Conservation (phyloP, 2,113 vertebrate species). For the Dipodomys merriami region DNA sequence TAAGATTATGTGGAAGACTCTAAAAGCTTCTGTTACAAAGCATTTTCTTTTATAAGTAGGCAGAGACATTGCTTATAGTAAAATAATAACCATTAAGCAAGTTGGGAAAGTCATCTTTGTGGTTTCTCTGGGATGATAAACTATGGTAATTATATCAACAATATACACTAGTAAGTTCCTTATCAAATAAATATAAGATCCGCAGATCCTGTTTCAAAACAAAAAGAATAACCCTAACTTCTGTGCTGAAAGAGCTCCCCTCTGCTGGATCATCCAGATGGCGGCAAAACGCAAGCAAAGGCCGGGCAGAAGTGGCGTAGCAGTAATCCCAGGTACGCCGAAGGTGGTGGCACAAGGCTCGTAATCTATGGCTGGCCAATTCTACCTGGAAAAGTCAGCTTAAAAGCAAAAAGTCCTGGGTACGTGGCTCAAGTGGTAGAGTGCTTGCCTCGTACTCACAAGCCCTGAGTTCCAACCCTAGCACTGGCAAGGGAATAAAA, state of each 20-base stretch:
- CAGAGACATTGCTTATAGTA: background rate
- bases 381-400: too few species aligned
- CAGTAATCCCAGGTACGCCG: too few species aligned
- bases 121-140: background rate
- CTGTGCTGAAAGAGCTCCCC: background rate
- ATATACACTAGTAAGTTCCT: background rate
- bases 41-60: background rate
- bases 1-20: conserved; percentile 28
- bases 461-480: too few species aligned
- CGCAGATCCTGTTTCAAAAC: background rate
- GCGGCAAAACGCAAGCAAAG: background rate
- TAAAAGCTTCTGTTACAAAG: background rate
- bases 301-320: too few species aligned
- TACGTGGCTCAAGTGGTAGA: too few species aligned
- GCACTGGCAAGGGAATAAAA: too few species aligned
- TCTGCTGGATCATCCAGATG: background rate
- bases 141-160: background rate
- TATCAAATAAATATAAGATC: conserved; percentile 20
- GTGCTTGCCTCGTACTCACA: too few species aligned
- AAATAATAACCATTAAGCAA: background rate
- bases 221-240: background rate
- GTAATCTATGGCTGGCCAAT: too few species aligned
- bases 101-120: conserved; percentile 4
- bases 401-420: too few species aligned
- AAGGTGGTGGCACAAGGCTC: too few species aligned